Evolutionary conservation across 37 sponge, comb jelly and placozoan species (phyloP).

Genomic region (Haliclona indistincta): DNA sequence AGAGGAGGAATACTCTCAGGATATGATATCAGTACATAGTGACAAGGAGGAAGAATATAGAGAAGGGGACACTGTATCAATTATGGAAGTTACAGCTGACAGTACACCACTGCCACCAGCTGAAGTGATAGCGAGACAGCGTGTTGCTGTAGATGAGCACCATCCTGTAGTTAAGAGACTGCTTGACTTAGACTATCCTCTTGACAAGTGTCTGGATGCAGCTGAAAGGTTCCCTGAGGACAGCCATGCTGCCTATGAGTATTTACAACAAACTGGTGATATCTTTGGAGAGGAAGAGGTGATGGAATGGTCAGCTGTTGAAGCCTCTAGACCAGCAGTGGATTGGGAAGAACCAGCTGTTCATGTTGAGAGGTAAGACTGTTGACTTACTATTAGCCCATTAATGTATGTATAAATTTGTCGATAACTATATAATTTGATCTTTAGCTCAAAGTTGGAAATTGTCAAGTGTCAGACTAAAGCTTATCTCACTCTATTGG

Average conservation of each 20-base stretch:
- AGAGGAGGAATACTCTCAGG: neutral
- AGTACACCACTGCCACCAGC: neutral
- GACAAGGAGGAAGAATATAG: neutral
- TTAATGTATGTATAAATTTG: neutral
- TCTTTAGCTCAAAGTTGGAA: neutral
- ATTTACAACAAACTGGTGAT: neutral
- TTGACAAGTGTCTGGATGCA: conserved; percentile 28
- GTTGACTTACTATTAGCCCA: neutral
- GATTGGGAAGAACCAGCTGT: neutral
- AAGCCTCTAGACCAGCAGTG: too few species aligned
- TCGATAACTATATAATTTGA: neutral
- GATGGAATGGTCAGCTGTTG: too few species aligned
- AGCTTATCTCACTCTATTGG: neutral
- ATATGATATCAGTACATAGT: neutral
- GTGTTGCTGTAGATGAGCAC: conserved; percentile 5
- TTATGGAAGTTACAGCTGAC: neutral
- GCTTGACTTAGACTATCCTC: neutral
- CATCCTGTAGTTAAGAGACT: conserved; percentile 29
- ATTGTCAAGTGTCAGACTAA: neutral
- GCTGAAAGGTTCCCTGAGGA: neutral
- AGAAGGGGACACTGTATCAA: neutral
- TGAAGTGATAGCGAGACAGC: conserved; percentile 6
- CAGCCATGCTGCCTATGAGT: neutral
- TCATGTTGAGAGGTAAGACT: neutral
- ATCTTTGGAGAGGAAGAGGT: neutral